phyloP scores from a whole-genome alignment of 1,140 invertebrate species.

The Eupristina koningsbergeri region DNA sequence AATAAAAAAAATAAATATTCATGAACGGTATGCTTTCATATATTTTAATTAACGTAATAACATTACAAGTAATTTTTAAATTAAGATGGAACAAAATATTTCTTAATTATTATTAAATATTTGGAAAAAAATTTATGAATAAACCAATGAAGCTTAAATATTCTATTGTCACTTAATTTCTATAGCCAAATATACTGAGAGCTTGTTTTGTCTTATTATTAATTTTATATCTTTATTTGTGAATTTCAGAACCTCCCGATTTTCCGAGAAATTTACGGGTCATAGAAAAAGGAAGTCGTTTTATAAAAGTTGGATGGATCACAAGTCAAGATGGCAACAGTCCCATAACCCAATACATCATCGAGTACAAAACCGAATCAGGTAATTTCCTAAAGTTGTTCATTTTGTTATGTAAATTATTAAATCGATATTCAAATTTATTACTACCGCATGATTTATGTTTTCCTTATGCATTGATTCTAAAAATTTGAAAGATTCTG shows the following conservation, averaged over 20 bases:
- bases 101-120: no score
- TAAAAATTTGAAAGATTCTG: not conserved
- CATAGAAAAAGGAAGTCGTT: slow-evolving; percentile 84
- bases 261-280: slow-evolving; percentile 88
- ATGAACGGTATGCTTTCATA: no score
- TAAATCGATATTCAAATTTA: not conserved
- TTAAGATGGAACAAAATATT: no score
- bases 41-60: no score
- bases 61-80: no score
- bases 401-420: not conserved
- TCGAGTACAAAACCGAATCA: slow-evolving; percentile 88
- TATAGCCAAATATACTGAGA: no score
- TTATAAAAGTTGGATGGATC: slow-evolving; percentile 87
- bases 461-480: no score
- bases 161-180: no score
- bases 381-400: slow-evolving; percentile 73
- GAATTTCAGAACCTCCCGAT: slow-evolving; percentile 82
- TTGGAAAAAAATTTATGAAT: no score
- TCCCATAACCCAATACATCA: slow-evolving; percentile 88
- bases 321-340: slow-evolving; percentile 89
- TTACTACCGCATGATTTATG: not conserved
- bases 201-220: not conserved
- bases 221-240: not conserved
- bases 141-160: no score
- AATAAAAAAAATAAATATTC: no score